Conservation (phyloP, 2,797 vertebrate genomes). For the Astyanax mexicanus region DNA sequence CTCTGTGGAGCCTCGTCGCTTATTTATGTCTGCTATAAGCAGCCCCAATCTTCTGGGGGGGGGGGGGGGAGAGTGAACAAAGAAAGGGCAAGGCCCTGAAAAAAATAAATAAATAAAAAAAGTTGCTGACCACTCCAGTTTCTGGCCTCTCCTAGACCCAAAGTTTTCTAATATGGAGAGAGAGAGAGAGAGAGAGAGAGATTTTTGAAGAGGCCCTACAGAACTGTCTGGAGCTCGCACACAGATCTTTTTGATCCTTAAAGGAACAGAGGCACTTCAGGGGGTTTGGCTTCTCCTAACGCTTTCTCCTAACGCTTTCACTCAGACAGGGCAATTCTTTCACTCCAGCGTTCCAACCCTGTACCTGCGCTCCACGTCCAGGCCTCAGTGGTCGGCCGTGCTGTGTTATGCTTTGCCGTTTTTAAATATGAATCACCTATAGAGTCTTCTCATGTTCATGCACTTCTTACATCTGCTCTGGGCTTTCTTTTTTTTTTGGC, state of each 20-base stretch:
- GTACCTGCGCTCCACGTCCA: constrained; percentile 24
- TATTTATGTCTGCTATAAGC: constrained; percentile 52
- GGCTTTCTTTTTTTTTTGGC: too few relatives aligned
- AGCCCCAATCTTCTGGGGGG: constrained; percentile 39
- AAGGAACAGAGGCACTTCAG: constrained; percentile 51
- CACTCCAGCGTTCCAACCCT: constrained; percentile 28
- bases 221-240: constrained; percentile 37
- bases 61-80: constrained; percentile 27
- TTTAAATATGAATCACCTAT: constrained; percentile 17
- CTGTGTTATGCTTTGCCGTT: background rate
- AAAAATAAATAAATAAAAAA: too few relatives aligned
- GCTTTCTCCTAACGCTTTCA: constrained; percentile 29
- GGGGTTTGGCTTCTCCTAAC: constrained; percentile 33
- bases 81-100: constrained; percentile 34
- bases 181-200: too few relatives aligned
- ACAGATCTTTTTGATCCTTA: constrained; percentile 51
- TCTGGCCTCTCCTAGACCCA: constrained; percentile 18
- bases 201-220: constrained; percentile 35
- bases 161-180: constrained; percentile 47
- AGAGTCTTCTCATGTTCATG: background rate
- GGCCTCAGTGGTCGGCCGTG: constrained; percentile 12
- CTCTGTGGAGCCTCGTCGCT: constrained; percentile 32
- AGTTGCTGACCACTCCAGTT: constrained; percentile 47
- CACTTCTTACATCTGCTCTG: constrained; percentile 14
- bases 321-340: constrained; percentile 30